Conservation (phyloP, 2,113 vertebrate species). For the Marmota flaviventris region DNA sequence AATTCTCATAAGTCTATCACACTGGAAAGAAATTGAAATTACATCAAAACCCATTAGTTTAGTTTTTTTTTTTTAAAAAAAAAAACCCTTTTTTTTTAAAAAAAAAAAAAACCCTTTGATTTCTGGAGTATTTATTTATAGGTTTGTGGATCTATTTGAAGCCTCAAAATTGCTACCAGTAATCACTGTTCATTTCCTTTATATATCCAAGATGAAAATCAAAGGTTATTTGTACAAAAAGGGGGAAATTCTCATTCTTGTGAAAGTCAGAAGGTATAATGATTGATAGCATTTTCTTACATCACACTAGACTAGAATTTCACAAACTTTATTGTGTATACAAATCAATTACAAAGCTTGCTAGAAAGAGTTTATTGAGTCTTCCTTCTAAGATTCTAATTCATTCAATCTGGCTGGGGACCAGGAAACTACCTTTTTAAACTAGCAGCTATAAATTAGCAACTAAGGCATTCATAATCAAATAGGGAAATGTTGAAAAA, state of each 20-base stretch:
- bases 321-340: conserved; percentile 33
- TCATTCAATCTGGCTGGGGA: conserved; percentile 9
- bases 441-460: conserved; percentile 14
- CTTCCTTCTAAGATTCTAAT: not conserved
- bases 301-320: conserved; percentile 19
- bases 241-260: conserved; percentile 24
- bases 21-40: conserved; percentile 24
- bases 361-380: not conserved
- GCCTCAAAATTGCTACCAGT: conserved; percentile 8
- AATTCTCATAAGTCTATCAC: not conserved
- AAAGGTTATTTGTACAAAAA: conserved; percentile 55
- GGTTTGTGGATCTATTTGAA: not conserved
- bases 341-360: not conserved
- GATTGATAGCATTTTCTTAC: conserved; percentile 25
- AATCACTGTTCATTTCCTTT: conserved; percentile 41
- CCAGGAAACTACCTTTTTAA: conserved; percentile 30
- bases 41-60: not conserved
- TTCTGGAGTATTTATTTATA: conserved; percentile 21
- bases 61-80: too few relatives aligned
- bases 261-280: conserved; percentile 27
- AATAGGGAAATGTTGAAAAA: not conserved
- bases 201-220: conserved; percentile 3
- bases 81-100: not conserved
- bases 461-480: not conserved
- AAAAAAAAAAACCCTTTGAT: not conserved